Base-by-base conservation (phyloP, 2,888 invertebrate species). In the Scaeva pyrastri region DNA sequence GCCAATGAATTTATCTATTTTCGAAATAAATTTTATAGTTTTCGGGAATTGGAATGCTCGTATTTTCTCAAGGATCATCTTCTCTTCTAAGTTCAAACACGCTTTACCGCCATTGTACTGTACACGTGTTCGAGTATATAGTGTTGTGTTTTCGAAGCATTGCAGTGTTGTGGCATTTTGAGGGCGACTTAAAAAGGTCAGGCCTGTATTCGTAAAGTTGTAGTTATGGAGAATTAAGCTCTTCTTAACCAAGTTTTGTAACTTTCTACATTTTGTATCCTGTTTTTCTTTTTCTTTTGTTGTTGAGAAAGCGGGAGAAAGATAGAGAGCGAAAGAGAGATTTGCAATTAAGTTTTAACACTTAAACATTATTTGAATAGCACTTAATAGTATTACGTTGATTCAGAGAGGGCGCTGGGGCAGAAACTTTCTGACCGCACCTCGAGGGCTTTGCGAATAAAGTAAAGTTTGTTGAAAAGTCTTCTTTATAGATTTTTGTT, bases 271-370 rank as follows among this genome's bases (percentile, higher is more conserved):
- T 5, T 16, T 16, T 43, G n/a, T n/a, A n/a, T n/a, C n/a, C n/a
- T n/a, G 43, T 23, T 23, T 11, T n/a, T 26, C 31, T n/a, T n/a
- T n/a, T 45, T 55, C 2, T 55, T 12, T 36, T 39, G 36, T 1
- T 26, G 12, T 12, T 52, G 52, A 26, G n/a, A 31, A 31, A 31
- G n/a, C n/a, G 8, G 6, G 31, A 31, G 31, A 31, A 31, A 26
- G n/a, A 52, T 50, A 75, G 23, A 75, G 31, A 31, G 31, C 5
- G 8, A 26, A 8, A 52, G 56, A 75, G 23, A 75, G 76, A 85
- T 85, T 85, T 76, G 68, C 80, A 85, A 85, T 85, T 85, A 80
- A 85, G 80, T 85, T 85, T 85, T 70, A 85, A 73, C 80, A 80
- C 85, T 85, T 85, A 71, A 85, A 76, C 71, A 84, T 84, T 80